Conservation (phyloP, 1,140 invertebrate species). For the Zaprionus davidi region DNA sequence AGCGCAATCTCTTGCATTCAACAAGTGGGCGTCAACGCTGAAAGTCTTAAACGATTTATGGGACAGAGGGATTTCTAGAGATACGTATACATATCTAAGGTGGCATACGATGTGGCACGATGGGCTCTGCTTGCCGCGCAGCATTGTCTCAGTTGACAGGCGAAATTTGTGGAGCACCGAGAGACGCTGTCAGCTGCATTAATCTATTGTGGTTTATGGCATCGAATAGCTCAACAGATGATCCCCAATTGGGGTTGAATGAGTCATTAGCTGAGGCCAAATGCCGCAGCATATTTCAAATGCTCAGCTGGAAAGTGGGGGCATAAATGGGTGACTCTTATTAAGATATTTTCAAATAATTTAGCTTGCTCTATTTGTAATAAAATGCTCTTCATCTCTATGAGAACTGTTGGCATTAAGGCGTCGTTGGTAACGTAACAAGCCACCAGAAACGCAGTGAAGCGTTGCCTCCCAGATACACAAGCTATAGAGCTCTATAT, state of each 20-base stretch:
- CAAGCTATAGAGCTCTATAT: background rate
- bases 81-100: background rate
- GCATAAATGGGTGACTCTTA: background rate
- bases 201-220: constrained; percentile 50
- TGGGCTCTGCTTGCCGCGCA: background rate
- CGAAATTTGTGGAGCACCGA: constrained; percentile 14
- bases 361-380: background rate
- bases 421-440: constrained; percentile 24
- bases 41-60: constrained; percentile 72
- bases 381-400: background rate
- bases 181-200: constrained; percentile 36
- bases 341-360: background rate
- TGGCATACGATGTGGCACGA: background rate
- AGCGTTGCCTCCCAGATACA: constrained; percentile 40
- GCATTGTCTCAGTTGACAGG: background rate
- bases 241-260: constrained; percentile 46
- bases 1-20: constrained; percentile 59
- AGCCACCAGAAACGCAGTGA: constrained; percentile 43
- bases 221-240: constrained; percentile 8
- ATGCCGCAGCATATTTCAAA: constrained; percentile 17
- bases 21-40: constrained; percentile 62
- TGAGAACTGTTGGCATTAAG: constrained; percentile 15
- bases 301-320: constrained; percentile 26
- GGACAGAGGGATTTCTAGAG: background rate
- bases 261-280: constrained; percentile 36